Conservation (phyloP, 2,797 vertebrate genomes). For the Meriones psammophilus region DNA sequence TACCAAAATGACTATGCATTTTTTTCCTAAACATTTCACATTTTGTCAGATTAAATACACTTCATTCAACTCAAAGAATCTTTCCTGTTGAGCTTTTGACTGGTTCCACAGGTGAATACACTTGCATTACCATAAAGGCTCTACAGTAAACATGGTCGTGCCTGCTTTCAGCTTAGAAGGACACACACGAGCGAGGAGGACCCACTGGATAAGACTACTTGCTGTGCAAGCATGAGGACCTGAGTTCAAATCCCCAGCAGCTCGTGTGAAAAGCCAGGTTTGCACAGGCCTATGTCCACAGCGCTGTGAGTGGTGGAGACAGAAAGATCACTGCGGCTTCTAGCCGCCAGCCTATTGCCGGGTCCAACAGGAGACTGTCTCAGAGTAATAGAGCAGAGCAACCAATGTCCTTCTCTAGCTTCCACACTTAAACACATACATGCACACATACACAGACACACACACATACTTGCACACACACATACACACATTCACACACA, state of each 20-base stretch:
- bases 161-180: background rate
- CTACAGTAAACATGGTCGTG: background rate
- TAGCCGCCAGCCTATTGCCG: background rate
- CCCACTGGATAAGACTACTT: background rate
- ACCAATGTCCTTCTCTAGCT: background rate
- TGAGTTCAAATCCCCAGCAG: background rate
- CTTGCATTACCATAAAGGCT: background rate
- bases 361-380: background rate
- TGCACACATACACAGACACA: background rate
- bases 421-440: too few relatives aligned
- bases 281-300: background rate
- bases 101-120: background rate
- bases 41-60: background rate
- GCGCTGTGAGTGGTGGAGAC: background rate
- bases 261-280: background rate
- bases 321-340: background rate
- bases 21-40: background rate
- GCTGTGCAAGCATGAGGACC: background rate
- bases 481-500: background rate
- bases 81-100: background rate
- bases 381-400: background rate
- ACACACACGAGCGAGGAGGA: background rate
- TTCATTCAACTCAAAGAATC: background rate
- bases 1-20: background rate
- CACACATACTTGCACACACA: background rate